Conservation (phyloP, 2,113 vertebrate genomes). For the Trinectes maculatus region DNA sequence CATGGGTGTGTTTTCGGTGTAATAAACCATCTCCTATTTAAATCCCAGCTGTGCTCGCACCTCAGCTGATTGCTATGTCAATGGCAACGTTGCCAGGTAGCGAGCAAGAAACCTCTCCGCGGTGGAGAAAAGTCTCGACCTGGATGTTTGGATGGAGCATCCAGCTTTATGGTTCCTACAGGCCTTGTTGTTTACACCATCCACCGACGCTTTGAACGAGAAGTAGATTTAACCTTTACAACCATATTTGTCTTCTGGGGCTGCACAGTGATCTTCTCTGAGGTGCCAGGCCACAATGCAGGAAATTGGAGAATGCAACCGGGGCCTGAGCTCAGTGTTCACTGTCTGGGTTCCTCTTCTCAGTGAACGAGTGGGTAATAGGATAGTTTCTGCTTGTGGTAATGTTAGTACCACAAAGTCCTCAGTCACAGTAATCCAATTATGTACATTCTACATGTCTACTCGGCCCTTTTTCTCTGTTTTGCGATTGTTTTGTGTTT, state of each 20-base stretch:
- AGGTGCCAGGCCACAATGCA: constrained; percentile 29
- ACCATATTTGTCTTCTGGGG: constrained; percentile 21
- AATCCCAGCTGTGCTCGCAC: too few relatives aligned
- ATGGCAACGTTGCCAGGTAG: too few relatives aligned
- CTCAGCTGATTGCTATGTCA: too few relatives aligned
- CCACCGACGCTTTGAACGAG: neutral
- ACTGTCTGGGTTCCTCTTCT: constrained; percentile 31
- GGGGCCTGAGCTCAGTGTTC: constrained; percentile 19
- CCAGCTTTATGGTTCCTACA: neutral
- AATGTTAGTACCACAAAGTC: neutral
- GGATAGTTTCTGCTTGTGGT: constrained; percentile 11
- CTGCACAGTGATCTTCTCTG: constrained; percentile 32
- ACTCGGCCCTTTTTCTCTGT: constrained; percentile 2
- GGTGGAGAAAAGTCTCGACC: too few relatives aligned
- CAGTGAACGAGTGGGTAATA: constrained; percentile 17
- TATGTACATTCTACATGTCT: neutral
- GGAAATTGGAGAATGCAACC: constrained; percentile 40
- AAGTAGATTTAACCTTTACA: constrained; percentile 4
- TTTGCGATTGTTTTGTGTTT: neutral
- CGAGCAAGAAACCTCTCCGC: too few relatives aligned
- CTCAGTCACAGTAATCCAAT: neutral
- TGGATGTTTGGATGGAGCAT: too few relatives aligned
- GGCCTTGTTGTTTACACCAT: constrained; percentile 28
- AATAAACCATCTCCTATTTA: neutral
- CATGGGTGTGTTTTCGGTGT: neutral